Evolutionary conservation across 2,888 invertebrate species (phyloP).

Genomic region (Cactoblastis cactorum): DNA sequence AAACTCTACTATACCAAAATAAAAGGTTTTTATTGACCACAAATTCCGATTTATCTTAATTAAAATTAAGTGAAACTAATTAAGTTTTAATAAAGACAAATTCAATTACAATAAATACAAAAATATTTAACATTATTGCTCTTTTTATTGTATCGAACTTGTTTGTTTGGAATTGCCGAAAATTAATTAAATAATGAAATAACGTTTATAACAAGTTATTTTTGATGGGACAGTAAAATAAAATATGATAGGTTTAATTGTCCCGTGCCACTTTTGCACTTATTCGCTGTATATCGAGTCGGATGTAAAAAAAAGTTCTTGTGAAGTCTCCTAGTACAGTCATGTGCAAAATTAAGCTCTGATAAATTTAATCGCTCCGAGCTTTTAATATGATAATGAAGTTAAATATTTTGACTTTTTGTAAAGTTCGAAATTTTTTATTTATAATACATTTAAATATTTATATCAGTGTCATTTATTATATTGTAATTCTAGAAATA

Average conservation of each 20-base stretch:
- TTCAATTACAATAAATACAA: neutral
- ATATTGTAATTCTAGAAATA: too few relatives aligned
- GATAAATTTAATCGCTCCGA: neutral
- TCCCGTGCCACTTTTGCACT: constrained; percentile 48
- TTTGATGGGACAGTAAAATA: constrained; percentile 25
- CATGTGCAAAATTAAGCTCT: constrained; percentile 13
- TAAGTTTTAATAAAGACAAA: neutral
- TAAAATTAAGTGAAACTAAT: neutral
- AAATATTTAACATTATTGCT: neutral
- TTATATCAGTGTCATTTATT: too few relatives aligned
- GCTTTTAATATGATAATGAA: too few relatives aligned
- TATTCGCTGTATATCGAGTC: constrained; percentile 33
- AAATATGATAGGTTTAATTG: constrained; percentile 43
- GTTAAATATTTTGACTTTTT: too few relatives aligned
- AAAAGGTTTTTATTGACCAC: too few relatives aligned
- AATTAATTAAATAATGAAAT: neutral
- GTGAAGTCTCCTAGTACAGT: constrained; percentile 31
- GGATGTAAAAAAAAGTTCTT: constrained; percentile 50
- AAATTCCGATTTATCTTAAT: neutral
- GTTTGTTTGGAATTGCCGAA: neutral
- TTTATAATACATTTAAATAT: too few relatives aligned
- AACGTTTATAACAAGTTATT: neutral
- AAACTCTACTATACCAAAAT: too few relatives aligned
- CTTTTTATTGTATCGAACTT: neutral
- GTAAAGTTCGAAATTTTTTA: too few relatives aligned